Base-by-base conservation (phyloP, 2,888 invertebrate species). In the Chloroclystis v-ata region DNA sequence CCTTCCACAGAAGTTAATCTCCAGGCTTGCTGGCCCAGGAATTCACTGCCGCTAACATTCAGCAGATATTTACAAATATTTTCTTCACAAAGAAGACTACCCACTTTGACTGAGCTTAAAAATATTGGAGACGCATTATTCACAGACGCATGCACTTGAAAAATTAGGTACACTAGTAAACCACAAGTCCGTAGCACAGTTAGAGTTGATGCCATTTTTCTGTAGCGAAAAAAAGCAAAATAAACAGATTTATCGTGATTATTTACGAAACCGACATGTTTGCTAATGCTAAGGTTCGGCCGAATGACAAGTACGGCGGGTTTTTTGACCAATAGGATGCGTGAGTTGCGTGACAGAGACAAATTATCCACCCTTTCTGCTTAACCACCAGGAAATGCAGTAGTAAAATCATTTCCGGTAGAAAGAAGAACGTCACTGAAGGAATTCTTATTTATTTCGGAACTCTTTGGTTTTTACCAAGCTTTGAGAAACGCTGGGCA, bases 131-230 rank as follows among this genome's bases (percentile, higher is more conserved):
- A 56, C 43, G 47, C 40, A 42, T 59, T 61, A 54, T 68, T 61
- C 44, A 60, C 63, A 28, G 63, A 52, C 40, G 69, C 70, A 53
- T 63, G 56, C 67, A 78, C 76, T 59, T 72, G 60, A 52, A 77
- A 65, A 61, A 78, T 59, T 54, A 83, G 61, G 60, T 59, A 75
- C 43, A 81, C 52, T 46, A 81, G 60, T 80, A 83, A 75, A 63
- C 84, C 77, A 84, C 86, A 86, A 87, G 87, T 87, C 88, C 87
- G 87, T 63, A 82, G 65, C 61, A 78, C 63, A 67, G 65, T 76
- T 38, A 57, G 57, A 61, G 70, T 64, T 69, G 65, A 60, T 67
- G 78, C 75, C 86, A 86, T 87, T 77, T 78, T 78, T 56, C 55
- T 44, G 51, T 47, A 52, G 55, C 59, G 63, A 59, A 69, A 61